These are phyloP conservation scores for Oreotrochilus melanogaster DNA, from an alignment of 2,113 vertebrate species.

Conservation along the genomic window DNA sequence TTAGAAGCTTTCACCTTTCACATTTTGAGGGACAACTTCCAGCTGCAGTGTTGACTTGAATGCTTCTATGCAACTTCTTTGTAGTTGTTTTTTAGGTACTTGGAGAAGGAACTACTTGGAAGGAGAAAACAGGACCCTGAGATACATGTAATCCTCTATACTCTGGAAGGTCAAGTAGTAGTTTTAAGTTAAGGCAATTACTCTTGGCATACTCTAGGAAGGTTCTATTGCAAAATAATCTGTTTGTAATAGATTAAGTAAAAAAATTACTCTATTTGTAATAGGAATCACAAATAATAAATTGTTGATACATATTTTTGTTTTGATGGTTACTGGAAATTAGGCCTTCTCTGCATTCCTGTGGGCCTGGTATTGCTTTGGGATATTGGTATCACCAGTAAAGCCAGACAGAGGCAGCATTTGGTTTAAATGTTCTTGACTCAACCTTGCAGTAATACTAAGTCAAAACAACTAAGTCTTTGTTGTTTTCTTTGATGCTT, in stretches of 20 bases:
- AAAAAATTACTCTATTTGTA: not conserved
- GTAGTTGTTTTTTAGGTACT: not conserved
- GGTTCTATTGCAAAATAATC: not conserved
- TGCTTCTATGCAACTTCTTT: not conserved
- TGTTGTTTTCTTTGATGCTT: conserved; percentile 14
- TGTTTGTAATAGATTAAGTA: not conserved
- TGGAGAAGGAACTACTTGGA: not conserved
- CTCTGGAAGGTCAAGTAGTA: not conserved
- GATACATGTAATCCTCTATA: not conserved
- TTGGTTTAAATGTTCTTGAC: not conserved
- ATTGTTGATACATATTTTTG: not conserved
- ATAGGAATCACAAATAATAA: not conserved
- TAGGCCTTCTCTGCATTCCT: not conserved
- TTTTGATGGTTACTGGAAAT: not conserved
- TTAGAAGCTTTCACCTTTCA: not conserved
- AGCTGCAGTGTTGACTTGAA: not conserved
- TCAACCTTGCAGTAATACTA: not conserved
- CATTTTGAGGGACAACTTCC: not conserved
- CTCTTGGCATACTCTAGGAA: not conserved
- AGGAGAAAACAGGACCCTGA: not conserved
- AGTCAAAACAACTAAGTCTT: not conserved
- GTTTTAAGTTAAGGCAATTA: not conserved
- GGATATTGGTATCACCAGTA: not conserved
- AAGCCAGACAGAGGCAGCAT: not conserved
- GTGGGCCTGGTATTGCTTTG: not conserved